These are phyloP conservation scores for Myopa tessellatipennis DNA, from an alignment of 2,888 invertebrate species.

Conservation along the genomic window DNA sequence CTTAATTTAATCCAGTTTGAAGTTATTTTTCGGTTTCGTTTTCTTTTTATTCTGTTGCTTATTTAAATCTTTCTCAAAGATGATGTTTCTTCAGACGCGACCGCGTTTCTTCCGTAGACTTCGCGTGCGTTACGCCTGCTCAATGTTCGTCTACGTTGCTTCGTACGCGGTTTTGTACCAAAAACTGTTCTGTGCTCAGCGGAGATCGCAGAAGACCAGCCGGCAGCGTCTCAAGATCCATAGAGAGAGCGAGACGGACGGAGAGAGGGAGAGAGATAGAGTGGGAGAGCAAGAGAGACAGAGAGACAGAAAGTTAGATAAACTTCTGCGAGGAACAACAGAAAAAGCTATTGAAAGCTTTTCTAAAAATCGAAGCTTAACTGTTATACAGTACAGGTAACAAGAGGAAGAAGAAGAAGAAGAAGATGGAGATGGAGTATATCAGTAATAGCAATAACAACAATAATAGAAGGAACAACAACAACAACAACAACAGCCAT, in stretches of 20 bases:
- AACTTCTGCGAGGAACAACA: neutral
- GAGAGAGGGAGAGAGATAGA: neutral
- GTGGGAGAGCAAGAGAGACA: neutral
- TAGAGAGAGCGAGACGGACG: neutral
- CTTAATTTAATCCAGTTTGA: neutral
- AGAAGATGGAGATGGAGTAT: no score
- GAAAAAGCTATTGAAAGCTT: neutral
- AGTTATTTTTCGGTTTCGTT: neutral
- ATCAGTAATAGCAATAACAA: no score
- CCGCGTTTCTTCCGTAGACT: conserved; percentile 18
- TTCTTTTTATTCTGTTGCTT: neutral
- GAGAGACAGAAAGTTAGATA: no score
- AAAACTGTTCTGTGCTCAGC: conserved; percentile 3
- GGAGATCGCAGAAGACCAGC: neutral
- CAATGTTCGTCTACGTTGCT: conserved; percentile 21
- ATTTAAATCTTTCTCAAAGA: conserved; percentile 1
- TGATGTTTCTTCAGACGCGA: neutral
- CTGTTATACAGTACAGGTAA: conserved; percentile 15
- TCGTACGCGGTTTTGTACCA: conserved; percentile 36
- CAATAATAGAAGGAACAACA: no score
- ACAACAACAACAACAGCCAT: no score
- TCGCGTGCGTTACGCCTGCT: conserved; percentile 32
- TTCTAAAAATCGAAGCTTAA: neutral
- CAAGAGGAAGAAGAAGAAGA: no score
- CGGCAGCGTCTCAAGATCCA: no score